Base-by-base conservation (phyloP, 2,888 invertebrate genomes). In the Leucania comma region DNA sequence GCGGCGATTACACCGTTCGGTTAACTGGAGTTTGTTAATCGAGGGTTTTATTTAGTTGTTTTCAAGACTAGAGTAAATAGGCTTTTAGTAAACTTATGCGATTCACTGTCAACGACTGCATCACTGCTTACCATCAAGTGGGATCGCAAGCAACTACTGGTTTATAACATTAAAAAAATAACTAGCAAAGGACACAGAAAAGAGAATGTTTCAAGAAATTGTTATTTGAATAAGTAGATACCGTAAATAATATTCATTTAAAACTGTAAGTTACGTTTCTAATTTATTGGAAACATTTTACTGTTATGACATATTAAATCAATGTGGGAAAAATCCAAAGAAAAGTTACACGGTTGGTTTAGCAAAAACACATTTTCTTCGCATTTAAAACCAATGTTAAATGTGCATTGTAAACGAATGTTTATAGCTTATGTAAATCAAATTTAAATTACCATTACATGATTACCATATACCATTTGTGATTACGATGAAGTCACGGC, bases 391-490 rank as follows among this genome's bases (percentile, higher is more conserved):
- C 20, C 9, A 10, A 59, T 59, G 35, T 85, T 80, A 68, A 26
- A 59, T 32, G 51, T 64, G 46, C 32, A 69, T 54, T 75, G 60
- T 72, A 79, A 84, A 82, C 72, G 14, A 84, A 70, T 68, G 70
- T 81, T 83, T 78, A 81, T 70, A 29, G 71, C 60, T 57, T 69
- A 77, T 80, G 76, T 81, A 81, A 85, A 81, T 76, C 56, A 71
- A 66, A 58, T 65, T 72, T 75, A 72, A 81, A 81, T 79, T 84
- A 72, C 65, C 73, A 70, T 72, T 72, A 71, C 60, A 74, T 68
- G 74, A 81, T 85, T 83, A 85, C 81, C 83, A 85, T 85, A 85
- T 77, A 77, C 79, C 75, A 83, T 81, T 77, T 80, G 73, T 75
- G 84, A 85, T 83, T 73, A 72, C 72, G 69, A 64, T 51, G 69